Conservation (phyloP, 1,140 invertebrate genomes). For the Solen grandis region DNA sequence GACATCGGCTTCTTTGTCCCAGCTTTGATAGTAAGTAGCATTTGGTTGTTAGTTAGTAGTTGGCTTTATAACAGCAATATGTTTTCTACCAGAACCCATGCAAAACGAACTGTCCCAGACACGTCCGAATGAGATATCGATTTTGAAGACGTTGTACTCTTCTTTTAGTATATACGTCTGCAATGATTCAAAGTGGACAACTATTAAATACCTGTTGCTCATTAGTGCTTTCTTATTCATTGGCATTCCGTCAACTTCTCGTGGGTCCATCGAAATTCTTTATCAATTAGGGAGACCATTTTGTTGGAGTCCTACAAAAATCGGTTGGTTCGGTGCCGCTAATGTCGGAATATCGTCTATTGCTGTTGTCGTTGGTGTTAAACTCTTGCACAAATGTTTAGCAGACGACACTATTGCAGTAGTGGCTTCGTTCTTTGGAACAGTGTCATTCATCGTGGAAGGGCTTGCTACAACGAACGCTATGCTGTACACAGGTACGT, state of each 20-base stretch:
- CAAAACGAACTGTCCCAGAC: no score
- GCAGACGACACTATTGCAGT: conserved; percentile 32
- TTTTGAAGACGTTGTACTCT: background rate
- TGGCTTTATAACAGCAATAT: conserved; percentile 1
- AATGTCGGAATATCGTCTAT: background rate
- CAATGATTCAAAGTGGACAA: conserved; percentile 3
- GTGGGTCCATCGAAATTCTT: conserved; percentile 18
- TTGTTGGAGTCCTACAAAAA: conserved; percentile 34
- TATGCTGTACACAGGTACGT: conserved; percentile 27
- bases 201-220: conserved; percentile 31
- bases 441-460: conserved; percentile 25
- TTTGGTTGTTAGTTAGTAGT: background rate
- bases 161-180: conserved; percentile 33
- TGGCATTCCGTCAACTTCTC: background rate
- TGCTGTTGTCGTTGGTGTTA: background rate
- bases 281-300: conserved; percentile 47
- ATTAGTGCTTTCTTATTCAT: conserved; percentile 22
- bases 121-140: background rate
- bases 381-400: conserved; percentile 14
- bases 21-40: background rate
- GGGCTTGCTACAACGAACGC: conserved; percentile 7
- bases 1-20: conserved; percentile 12
- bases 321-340: no score
- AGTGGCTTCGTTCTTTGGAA: background rate
- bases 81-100: conserved; percentile 35